Evolutionary conservation across 2,113 vertebrate species (phyloP).

Genomic region (Megalops atlanticus): DNA sequence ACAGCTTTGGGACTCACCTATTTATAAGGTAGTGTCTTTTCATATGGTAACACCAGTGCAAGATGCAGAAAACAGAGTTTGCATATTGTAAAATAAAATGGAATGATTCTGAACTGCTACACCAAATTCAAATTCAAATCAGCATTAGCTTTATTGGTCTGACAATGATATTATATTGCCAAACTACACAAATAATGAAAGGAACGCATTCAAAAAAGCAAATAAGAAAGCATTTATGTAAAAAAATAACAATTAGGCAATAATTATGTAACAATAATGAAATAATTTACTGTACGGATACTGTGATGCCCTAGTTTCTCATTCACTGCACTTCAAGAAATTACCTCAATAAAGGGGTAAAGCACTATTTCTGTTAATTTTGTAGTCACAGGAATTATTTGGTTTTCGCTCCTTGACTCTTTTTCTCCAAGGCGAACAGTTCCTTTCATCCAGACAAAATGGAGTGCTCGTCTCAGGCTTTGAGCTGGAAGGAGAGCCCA

Average conservation of each 20-base stretch:
- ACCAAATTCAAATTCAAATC: background rate
- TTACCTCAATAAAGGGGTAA: background rate
- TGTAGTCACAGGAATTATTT: background rate
- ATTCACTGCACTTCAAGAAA: background rate
- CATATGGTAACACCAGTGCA: background rate
- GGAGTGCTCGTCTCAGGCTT: conserved; percentile 69
- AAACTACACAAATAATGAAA: no score
- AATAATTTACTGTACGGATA: no score
- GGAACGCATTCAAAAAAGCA: no score
- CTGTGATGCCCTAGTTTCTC: no score
- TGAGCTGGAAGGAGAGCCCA: conserved; percentile 76
- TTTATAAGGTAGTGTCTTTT: no score
- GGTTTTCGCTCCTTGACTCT: conserved; percentile 16
- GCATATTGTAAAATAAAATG: background rate
- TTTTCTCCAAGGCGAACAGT: conserved; percentile 64
- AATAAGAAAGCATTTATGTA: no score
- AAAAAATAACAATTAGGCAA: no score
- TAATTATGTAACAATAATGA: no score
- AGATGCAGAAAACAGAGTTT: background rate
- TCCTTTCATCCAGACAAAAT: conserved; percentile 73
- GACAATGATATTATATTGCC: no score
- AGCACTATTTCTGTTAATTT: no score
- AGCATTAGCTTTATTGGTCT: no score
- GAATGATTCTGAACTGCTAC: background rate
- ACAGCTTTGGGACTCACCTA: no score